Percentiles rank a stretch among this genome's conserved stretches.
These are phyloP conservation scores for Gymnothorax javanicus DNA, from an alignment of 2,797 vertebrate genomes.

Conservation along the genomic window DNA sequence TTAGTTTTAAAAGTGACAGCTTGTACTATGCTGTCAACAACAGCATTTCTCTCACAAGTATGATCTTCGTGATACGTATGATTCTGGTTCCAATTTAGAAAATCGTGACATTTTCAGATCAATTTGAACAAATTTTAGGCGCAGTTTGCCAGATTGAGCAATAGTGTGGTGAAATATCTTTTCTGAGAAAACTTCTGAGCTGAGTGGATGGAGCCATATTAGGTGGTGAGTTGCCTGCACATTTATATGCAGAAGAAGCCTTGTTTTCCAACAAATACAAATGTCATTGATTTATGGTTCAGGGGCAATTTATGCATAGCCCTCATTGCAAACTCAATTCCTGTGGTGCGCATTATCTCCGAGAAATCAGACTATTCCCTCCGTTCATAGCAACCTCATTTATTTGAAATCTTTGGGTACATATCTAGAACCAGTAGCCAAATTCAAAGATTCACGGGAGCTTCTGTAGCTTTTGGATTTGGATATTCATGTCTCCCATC, in stretches of 20 bases:
- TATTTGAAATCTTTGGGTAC: neutral
- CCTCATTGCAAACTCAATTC: slow-evolving; percentile 8
- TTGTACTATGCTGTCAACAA: slow-evolving; percentile 10
- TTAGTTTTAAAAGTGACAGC: slow-evolving; percentile 14
- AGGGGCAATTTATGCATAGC: slow-evolving; percentile 21
- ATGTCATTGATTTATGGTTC: slow-evolving; percentile 24
- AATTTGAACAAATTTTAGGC: slow-evolving; percentile 1
- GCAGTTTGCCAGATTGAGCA: slow-evolving; percentile 9
- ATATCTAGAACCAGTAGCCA: neutral
- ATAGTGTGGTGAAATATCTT: neutral
- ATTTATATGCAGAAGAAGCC: slow-evolving; percentile 13
- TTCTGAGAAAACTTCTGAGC: neutral
- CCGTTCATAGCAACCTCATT: slow-evolving; percentile 16
- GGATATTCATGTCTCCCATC: neutral
- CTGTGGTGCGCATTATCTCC: slow-evolving; percentile 7
- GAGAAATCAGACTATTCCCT: neutral
- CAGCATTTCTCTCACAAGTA: neutral
- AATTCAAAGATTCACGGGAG: neutral
- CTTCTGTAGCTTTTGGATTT: neutral
- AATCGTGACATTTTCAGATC: neutral
- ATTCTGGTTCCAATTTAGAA: slow-evolving; percentile 12
- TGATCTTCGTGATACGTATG: neutral
- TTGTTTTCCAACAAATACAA: slow-evolving; percentile 14
- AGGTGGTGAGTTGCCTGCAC: slow-evolving; percentile 11
- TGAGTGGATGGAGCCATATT: neutral